Evolutionary conservation across 2,113 vertebrate genomes (phyloP), one percentile per base, ranked within the genome.

Genomic region (Arvicanthis niloticus): DNA sequence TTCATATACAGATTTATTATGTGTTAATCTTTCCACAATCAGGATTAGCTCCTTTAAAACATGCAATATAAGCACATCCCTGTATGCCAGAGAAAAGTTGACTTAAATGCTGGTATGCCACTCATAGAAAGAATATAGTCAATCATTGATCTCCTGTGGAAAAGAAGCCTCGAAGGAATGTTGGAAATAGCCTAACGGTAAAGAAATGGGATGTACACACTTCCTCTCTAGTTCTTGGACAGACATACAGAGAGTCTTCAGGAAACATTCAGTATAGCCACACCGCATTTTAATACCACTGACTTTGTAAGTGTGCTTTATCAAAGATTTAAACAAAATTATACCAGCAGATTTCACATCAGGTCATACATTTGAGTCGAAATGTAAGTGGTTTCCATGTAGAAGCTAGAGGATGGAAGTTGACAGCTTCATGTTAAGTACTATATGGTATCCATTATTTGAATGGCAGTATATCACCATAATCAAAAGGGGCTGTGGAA

Each of bases 401-500:
- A 95, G 98, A 98, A 97, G 75, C n/a, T 7, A 15, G 26, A 78
- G 94, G 91, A 96, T 96, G 53, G 93, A 98, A 92, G 96, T 89
- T 97, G 98, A 91, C 82, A 95, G 97, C 89, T 97, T 98, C 89
- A 75, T 97, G 76, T 87, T 94, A 85, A 76, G 45, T 93, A 87
- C 96, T 97, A 80, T 98, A 97, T 97, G 97, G 95, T 95, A 97
- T 89, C 78, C 90, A 98, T 98, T 98, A 98, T 98, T 97, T 89
- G 85, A 86, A 95, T 91, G 78, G 60, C 65, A 98, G 87, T 94
- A 84, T 94, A 96, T 96, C 0, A 1, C 2, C 93, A 62, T 97
- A 98, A 98, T 98, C 93, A 98, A 97, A 98, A 97, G 88, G 95
- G 94, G 94, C 95, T 98, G 96, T 97, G 94, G 93, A 96, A 96